Percentiles rank a stretch among this genome's conserved stretches.
phyloP scores from a whole-genome alignment of 2,888 invertebrate species.

The Epistrophella euchroma region DNA sequence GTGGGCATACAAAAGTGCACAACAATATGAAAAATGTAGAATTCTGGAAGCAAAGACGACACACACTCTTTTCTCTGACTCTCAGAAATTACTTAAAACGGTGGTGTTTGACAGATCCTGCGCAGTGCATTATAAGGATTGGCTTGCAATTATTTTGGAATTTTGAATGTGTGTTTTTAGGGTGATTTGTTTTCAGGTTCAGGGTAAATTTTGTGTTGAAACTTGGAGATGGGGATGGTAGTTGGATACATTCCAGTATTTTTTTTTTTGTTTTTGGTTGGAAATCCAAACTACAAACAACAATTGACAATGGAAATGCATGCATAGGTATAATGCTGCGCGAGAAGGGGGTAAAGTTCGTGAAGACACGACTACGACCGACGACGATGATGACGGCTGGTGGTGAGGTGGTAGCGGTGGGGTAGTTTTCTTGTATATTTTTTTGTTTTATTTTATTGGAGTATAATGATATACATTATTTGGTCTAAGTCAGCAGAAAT shows the following conservation, averaged over 20 bases:
- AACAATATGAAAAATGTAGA: conserved; percentile 67
- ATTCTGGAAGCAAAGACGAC: conserved; percentile 63
- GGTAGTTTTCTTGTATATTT: background rate
- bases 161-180: conserved; percentile 52
- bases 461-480: background rate
- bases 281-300: conserved; percentile 34
- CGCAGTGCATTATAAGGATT: conserved; percentile 60
- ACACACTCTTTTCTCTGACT: background rate
- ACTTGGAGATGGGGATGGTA: conserved; percentile 1
- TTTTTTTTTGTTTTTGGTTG: conserved; percentile 31
- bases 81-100: conserved; percentile 39
- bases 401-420: background rate
- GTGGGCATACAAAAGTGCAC: conserved; percentile 51
- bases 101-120: conserved; percentile 54
- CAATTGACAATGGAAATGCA: conserved; percentile 69
- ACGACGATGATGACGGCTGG: background rate
- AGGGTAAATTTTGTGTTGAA: conserved; percentile 67
- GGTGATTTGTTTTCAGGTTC: conserved; percentile 74
- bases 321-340: conserved; percentile 69
- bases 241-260: conserved; percentile 54
- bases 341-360: conserved; percentile 60
- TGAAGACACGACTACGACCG: background rate
- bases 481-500: conserved; percentile 46
- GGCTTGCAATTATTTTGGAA: conserved; percentile 59
- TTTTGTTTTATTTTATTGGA: background rate